Evolutionary conservation across 2,888 invertebrate genomes (phyloP).

Genomic region (Tineola bisselliella): DNA sequence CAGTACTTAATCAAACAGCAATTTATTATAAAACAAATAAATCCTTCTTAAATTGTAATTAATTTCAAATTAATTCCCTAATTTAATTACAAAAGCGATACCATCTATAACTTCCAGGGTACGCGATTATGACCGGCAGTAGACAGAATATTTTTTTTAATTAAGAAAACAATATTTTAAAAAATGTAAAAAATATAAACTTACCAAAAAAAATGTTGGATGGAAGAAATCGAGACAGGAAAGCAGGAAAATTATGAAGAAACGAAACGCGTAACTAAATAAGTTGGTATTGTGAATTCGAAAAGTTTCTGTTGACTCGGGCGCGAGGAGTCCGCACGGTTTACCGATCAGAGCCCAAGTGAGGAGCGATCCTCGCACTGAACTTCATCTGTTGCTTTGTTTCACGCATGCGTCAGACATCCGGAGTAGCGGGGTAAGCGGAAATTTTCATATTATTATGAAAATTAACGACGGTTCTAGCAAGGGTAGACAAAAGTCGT

Average conservation of each 20-base stretch:
- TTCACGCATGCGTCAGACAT: constrained; percentile 2
- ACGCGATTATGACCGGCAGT: neutral
- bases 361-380: neutral
- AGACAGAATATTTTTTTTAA: neutral
- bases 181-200: neutral
- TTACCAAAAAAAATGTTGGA: neutral
- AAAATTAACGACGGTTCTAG: neutral
- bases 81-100: constrained; percentile 6
- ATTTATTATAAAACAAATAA: neutral
- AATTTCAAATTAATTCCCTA: constrained; percentile 1
- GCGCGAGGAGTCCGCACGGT: neutral
- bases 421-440: neutral
- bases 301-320: constrained; percentile 1
- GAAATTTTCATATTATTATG: neutral
- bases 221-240: neutral
- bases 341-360: neutral
- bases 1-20: neutral
- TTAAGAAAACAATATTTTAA: neutral
- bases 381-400: neutral
- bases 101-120: neutral
- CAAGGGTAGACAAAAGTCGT: neutral
- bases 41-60: constrained; percentile 2
- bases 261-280: neutral
- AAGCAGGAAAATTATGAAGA: neutral
- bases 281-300: neutral